Evolutionary conservation across 2,797 vertebrate species (phyloP), one percentile per base, ranked within the genome.

Genomic region (Uromys caudimaculatus): DNA sequence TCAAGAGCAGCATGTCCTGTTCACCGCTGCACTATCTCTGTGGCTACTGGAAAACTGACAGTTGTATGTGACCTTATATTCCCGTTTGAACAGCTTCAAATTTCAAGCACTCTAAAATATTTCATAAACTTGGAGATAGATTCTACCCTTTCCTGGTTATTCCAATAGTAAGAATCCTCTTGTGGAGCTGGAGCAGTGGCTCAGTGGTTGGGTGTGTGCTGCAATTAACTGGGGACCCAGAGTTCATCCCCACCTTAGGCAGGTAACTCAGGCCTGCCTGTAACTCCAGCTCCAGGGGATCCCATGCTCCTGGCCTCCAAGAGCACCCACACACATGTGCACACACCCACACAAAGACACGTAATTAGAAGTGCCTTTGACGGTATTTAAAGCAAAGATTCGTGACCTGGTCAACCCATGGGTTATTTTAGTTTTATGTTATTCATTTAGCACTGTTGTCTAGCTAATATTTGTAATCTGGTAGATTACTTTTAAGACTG

Each of bases 361-460:
- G 3, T 35, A 64, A 35, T 47, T 67, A 92, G 71, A 96, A 95
- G 13, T 92, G 50, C 52, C n/a, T 89, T 1, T 85, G 52, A 29
- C 69, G 69, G 2, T 83, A 47, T 9, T 60, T 94, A 86, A 91
- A 78, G 83, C 19, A 58, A 87, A 91, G 21, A 84, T 92, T 95
- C n/a, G 90, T 96, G 4, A 91, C 21, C 47, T 84, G n/a, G n/a
- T 71, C 86, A 47, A 16, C 78, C 64, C 38, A 52, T 41, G 16
- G 54, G 2, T 23, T 91, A 50, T 79, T 60, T 91, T 32, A 89
- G 11, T 95, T 94, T 96, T 92, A 84, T 52, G 21, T 86, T 94
- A 85, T 71, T 85, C 90, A 83, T 89, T 95, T 87, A 92, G 47
- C 50, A 95, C 19, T 79, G 6, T 93, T 91, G 12, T 60, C 38